Evolutionary conservation across 2,113 vertebrate species (phyloP).

Genomic region (Catagonus wagneri): DNA sequence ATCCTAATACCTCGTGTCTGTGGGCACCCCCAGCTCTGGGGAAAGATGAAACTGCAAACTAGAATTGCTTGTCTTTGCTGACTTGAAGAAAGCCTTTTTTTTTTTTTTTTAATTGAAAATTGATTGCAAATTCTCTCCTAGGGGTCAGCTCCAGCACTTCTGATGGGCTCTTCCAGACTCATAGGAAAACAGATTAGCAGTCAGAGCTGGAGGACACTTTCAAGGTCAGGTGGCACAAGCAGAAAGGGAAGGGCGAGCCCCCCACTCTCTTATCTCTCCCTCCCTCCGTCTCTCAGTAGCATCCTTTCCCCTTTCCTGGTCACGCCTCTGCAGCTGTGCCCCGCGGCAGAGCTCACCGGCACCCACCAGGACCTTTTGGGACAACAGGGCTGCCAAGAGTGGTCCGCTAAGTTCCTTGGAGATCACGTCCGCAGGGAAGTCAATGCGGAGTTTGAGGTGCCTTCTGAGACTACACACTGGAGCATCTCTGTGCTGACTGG

Average conservation of each 20-base stretch:
- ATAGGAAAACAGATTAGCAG: not conserved
- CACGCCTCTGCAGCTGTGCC: not conserved
- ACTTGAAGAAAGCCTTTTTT: not conserved
- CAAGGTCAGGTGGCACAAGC: not conserved
- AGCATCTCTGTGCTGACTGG: not conserved
- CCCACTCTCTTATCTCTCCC: no score
- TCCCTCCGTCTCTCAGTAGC: not conserved
- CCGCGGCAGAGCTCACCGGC: not conserved
- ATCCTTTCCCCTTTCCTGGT: no score
- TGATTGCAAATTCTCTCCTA: not conserved
- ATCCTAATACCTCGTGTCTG: not conserved
- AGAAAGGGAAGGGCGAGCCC: not conserved
- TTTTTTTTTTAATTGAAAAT: not conserved
- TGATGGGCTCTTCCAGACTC: not conserved
- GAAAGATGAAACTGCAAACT: not conserved
- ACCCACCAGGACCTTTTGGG: not conserved
- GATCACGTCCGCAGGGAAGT: not conserved
- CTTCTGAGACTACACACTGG: not conserved
- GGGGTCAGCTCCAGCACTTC: not conserved
- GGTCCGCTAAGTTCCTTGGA: not conserved
- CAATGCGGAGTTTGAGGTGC: no score
- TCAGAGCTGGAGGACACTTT: not conserved
- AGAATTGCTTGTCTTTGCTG: not conserved
- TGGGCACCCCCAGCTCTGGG: not conserved
- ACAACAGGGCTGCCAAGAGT: not conserved